Base-by-base conservation (phyloP, 2,113 vertebrate genomes). In the Gymnocephalus cernua region DNA sequence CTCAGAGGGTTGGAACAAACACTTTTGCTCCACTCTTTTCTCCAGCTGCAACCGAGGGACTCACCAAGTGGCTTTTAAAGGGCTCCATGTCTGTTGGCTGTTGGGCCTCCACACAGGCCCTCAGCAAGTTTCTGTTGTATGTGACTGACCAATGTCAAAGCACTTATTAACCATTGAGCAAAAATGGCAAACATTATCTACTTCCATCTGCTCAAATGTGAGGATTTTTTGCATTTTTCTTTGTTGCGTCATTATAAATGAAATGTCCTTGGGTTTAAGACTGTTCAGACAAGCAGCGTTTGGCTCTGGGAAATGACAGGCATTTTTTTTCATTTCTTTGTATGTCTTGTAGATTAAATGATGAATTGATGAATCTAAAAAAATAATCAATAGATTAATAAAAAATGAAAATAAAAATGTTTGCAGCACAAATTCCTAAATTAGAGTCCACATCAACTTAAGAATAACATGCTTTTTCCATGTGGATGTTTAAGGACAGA, bases 51-150 rank as follows among this genome's bases (percentile, higher is more conserved):
- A n/a, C 63, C 29, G 91, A 85, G 38, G 86, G 48, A 65, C 51
- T 91, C 23, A 35, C 90, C 35, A 87, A 74, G 58, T 92, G 90
- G 77, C 27, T 94, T 64, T 80, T 95, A 32, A 95, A 94, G 68
- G 88, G 84, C 4, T 83, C 63, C 44, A 76, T 93, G 87, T 80
- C 86, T 15, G 23, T 94, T 27, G 95, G 95, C 19, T 95, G 94
- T 61, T 94, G 91, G 92, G 85, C 85, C 10, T 94, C 92, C 14
- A 88, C 86, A 19, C 71, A 2, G 59, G 94, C 92, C 25, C 93
- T 95, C 2, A 21, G 59, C 16, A 89, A 47, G 53, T 94, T 93
- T 77, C 85, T 93, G 41, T 82, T 89, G 83, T 93, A 96, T 62
- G 79, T 95, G 23, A 93, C 75, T 68, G 89, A 91, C 4, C 29